phyloP scores from a whole-genome alignment of 92 coral and sea anemone genomes.

The Bergia sp. region DNA sequence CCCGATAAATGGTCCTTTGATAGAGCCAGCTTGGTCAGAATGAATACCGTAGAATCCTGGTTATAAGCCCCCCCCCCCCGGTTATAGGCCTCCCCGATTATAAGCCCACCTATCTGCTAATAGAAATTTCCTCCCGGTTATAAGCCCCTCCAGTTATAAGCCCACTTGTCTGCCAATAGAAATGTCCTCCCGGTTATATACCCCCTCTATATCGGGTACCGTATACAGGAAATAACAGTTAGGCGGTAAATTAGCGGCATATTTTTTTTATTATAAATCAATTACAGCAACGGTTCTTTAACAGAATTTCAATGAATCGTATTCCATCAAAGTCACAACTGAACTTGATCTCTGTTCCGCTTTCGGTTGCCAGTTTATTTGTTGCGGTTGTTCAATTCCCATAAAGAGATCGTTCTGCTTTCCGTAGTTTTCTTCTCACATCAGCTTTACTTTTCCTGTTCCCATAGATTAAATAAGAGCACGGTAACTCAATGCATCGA shows the following conservation, averaged over 20 bases:
- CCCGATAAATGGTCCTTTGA: too few species aligned
- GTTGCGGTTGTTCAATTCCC: conserved; percentile 46
- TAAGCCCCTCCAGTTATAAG: conserved; percentile 37
- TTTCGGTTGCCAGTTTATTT: conserved; percentile 51
- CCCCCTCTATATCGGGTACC: conserved; percentile 40
- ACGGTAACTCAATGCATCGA: too few species aligned
- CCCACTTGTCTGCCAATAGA: conserved; percentile 44
- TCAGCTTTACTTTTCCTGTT: conserved; percentile 44
- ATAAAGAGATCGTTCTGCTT: conserved; percentile 55
- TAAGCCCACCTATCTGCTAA: conserved; percentile 50
- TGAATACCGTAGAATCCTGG: conserved; percentile 13
- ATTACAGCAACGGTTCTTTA: conserved; percentile 55
- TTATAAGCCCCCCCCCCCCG: conserved; percentile 38
- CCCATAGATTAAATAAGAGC: too few species aligned
- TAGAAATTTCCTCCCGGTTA: too few species aligned
- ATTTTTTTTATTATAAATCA: conserved; percentile 31
- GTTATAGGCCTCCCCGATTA: conserved; percentile 31
- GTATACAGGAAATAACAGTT: conserved; percentile 35
- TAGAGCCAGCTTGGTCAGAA: neutral
- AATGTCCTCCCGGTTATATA: conserved; percentile 37
- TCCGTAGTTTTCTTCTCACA: conserved; percentile 52
- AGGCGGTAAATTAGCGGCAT: conserved; percentile 41
- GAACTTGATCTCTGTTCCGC: conserved; percentile 49
- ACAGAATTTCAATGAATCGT: conserved; percentile 59
- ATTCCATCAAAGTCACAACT: conserved; percentile 54